Conservation (phyloP, 1,140 invertebrate genomes). For the Cydia strobilella region DNA sequence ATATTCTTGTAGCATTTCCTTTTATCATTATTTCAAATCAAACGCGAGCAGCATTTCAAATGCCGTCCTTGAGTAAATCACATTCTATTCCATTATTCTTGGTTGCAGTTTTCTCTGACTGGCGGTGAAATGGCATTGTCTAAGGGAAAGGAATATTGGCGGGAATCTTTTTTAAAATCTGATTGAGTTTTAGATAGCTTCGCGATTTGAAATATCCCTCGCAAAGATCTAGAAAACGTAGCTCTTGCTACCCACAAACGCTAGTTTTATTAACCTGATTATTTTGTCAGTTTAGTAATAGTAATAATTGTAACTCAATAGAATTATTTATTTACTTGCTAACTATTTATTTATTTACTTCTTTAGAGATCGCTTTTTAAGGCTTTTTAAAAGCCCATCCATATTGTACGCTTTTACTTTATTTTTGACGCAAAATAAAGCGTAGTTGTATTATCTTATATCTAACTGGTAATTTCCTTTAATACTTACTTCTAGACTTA, state of each 20-base stretch:
- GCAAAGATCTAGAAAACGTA: too few species aligned
- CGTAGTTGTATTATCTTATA: too few species aligned
- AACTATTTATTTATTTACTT: background rate
- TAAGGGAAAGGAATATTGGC: slow-evolving; percentile 16
- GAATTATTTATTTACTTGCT: too few species aligned
- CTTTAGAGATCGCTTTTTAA: too few species aligned
- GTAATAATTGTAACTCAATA: too few species aligned
- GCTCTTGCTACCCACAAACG: too few species aligned
- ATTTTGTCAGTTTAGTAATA: too few species aligned
- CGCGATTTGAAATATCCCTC: background rate
- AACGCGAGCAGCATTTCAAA: slow-evolving; percentile 16
- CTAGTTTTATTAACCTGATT: too few species aligned
- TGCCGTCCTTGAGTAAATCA: slow-evolving; percentile 17
- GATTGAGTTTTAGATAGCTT: background rate
- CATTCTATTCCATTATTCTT: slow-evolving; percentile 23
- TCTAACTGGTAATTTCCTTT: background rate
- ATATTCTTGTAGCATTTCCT: background rate
- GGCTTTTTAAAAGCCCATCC: too few species aligned
- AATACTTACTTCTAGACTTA: background rate
- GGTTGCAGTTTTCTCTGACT: slow-evolving; percentile 5
- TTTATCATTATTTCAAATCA: slow-evolving; percentile 6
- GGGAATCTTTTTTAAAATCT: background rate
- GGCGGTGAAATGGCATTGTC: slow-evolving; percentile 11
- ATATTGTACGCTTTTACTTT: too few species aligned
- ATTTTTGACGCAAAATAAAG: too few species aligned